phyloP scores from a whole-genome alignment of 1,140 invertebrate genomes.

The Calliopsis andreniformis region DNA sequence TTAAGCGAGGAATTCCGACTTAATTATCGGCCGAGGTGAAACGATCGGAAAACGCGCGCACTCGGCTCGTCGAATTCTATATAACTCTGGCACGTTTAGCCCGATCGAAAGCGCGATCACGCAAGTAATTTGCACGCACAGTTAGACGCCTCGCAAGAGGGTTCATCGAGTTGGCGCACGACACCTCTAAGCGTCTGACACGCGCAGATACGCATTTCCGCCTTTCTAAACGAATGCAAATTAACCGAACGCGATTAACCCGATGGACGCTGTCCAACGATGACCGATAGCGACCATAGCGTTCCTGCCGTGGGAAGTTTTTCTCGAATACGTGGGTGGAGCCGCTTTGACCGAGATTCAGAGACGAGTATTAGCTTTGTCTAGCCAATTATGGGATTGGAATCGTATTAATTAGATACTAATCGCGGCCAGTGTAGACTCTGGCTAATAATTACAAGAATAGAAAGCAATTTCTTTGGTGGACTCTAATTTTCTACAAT shows the following conservation, averaged over 20 bases:
- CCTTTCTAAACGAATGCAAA: constrained; percentile 68
- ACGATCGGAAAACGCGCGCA: background rate
- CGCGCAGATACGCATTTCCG: constrained; percentile 55
- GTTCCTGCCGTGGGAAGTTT: constrained; percentile 27
- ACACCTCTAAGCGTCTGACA: constrained; percentile 17
- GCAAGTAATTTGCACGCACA: constrained; percentile 43
- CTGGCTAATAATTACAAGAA: too few species aligned
- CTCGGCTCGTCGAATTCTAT: constrained; percentile 30
- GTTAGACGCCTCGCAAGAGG: constrained; percentile 19
- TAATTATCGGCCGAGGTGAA: background rate
- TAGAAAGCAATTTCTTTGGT: too few species aligned
- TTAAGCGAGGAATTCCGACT: constrained; percentile 25
- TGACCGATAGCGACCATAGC: constrained; percentile 13
- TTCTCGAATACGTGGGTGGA: background rate
- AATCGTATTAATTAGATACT: too few species aligned
- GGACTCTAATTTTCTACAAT: too few species aligned
- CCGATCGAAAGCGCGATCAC: constrained; percentile 53
- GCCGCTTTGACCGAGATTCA: too few species aligned
- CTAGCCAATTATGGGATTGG: too few species aligned
- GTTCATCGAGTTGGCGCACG: constrained; percentile 44
- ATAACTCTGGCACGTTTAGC: constrained; percentile 16
- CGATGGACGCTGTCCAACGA: constrained; percentile 38
- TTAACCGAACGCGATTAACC: constrained; percentile 46
- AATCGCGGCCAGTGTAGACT: too few species aligned
- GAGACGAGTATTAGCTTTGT: too few species aligned